A percentile compares a stretch with the other conserved stretches of the same genome.
Evolutionary conservation across 2,113 vertebrate species (phyloP).

Genomic region (Falco punctatus): DNA sequence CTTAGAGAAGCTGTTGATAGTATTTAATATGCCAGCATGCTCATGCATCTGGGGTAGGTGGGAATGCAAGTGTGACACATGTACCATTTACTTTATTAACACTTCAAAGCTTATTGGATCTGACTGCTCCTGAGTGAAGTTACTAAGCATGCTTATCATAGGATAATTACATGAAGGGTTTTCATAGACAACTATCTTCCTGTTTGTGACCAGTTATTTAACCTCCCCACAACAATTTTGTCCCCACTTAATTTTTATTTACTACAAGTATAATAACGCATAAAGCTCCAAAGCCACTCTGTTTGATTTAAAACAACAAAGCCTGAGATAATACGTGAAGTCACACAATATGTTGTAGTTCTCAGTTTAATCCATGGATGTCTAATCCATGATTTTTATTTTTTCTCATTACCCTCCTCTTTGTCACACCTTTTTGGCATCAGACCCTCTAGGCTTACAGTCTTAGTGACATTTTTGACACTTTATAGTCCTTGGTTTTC

Average conservation of each 20-base stretch:
- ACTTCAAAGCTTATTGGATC: background rate
- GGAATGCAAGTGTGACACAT: rapidly evolving
- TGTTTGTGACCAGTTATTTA: background rate
- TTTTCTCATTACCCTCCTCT: background rate
- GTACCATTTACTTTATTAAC: background rate
- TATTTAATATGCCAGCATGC: background rate
- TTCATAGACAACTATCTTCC: background rate
- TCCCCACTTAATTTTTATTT: background rate
- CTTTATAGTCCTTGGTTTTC: background rate
- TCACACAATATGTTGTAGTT: background rate
- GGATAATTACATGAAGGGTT: background rate
- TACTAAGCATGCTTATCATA: no score
- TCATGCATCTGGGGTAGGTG: background rate
- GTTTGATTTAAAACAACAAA: background rate
- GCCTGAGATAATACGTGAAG: background rate
- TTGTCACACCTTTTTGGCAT: background rate
- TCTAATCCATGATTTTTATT: background rate
- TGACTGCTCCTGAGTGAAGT: background rate
- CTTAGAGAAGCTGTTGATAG: background rate
- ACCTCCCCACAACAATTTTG: background rate
- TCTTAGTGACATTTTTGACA: background rate
- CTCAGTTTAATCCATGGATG: background rate
- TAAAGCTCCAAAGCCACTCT: background rate
- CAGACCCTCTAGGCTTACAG: background rate
- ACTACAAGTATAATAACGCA: background rate